phyloP scores from a whole-genome alignment of 2,113 vertebrate species.

The Syngnathus floridae region DNA sequence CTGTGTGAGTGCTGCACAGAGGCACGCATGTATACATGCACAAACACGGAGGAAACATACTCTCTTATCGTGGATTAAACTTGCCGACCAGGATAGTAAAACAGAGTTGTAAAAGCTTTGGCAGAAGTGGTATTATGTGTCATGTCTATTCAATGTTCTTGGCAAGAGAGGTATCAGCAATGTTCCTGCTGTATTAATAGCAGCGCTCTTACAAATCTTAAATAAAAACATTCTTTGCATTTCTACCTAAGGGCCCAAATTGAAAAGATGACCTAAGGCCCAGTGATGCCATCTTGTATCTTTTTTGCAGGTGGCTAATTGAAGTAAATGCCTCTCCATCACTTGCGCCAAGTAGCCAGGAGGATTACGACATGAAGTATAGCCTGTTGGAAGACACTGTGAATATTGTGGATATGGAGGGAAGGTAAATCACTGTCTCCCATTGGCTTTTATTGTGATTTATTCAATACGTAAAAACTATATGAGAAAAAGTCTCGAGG shows the following conservation, averaged over 20 bases:
- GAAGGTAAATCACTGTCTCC: slow-evolving; percentile 51
- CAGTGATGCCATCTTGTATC: slow-evolving; percentile 20
- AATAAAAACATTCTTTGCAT: background rate
- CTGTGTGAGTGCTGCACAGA: background rate
- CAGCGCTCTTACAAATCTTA: slow-evolving; percentile 1
- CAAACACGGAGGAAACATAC: slow-evolving; percentile 1
- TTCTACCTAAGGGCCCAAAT: background rate
- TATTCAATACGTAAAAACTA: background rate
- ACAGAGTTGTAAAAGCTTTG: slow-evolving; percentile 32
- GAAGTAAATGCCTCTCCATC: slow-evolving; percentile 82
- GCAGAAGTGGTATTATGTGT: background rate
- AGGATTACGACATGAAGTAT: slow-evolving; percentile 79
- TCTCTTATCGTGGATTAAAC: background rate
- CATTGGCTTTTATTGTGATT: background rate
- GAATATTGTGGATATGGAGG: slow-evolving; percentile 79
- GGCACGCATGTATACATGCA: background rate
- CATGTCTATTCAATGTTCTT: background rate
- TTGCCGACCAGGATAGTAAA: slow-evolving; percentile 1
- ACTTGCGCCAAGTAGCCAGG: slow-evolving; percentile 75
- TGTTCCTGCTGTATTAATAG: slow-evolving; percentile 5
- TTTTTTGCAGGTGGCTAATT: slow-evolving; percentile 75
- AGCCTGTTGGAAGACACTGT: slow-evolving; percentile 77
- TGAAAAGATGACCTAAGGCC: slow-evolving; percentile 1
- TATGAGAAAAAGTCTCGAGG: background rate
- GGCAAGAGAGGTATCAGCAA: background rate